phyloP scores from a whole-genome alignment of 2,113 vertebrate genomes.

The Paradoxurus hermaphroditus region DNA sequence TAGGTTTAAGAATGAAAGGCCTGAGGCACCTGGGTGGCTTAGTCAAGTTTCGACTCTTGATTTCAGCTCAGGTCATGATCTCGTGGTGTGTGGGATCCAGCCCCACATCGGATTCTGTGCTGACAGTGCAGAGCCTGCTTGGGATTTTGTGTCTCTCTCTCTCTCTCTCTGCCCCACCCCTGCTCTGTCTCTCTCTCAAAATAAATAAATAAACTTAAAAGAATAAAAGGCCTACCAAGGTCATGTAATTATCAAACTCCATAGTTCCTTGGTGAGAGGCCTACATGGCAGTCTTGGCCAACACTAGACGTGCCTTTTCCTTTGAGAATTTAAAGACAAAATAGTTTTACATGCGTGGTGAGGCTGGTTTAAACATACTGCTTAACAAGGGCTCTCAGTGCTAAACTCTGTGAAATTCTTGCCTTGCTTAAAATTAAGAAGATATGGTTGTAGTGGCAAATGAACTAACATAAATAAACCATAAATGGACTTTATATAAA shows the following conservation, averaged over 20 bases:
- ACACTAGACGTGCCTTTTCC: neutral
- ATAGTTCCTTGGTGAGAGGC: neutral
- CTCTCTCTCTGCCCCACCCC: too few species aligned
- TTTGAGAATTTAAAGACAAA: neutral
- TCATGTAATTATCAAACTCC: neutral
- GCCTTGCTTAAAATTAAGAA: neutral
- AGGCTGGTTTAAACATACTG: neutral
- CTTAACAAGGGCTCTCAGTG: neutral
- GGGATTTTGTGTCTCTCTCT: too few species aligned
- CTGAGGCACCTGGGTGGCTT: too few species aligned
- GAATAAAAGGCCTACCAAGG: neutral
- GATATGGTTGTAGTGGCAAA: neutral
- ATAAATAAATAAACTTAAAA: too few species aligned
- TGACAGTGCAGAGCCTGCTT: too few species aligned
- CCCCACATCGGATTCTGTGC: too few species aligned
- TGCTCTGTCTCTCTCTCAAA: too few species aligned
- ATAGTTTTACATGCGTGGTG: neutral
- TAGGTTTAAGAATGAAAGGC: neutral
- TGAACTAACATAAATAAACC: neutral
- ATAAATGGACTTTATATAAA: neutral
- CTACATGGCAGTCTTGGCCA: neutral
- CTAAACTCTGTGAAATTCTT: constrained; percentile 4
- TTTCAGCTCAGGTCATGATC: too few species aligned
- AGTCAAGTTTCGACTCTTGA: too few species aligned
- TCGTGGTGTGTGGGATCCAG: too few species aligned